Conservation (phyloP, 1,140 invertebrate genomes). For the Lamellibrachia luymesi region DNA sequence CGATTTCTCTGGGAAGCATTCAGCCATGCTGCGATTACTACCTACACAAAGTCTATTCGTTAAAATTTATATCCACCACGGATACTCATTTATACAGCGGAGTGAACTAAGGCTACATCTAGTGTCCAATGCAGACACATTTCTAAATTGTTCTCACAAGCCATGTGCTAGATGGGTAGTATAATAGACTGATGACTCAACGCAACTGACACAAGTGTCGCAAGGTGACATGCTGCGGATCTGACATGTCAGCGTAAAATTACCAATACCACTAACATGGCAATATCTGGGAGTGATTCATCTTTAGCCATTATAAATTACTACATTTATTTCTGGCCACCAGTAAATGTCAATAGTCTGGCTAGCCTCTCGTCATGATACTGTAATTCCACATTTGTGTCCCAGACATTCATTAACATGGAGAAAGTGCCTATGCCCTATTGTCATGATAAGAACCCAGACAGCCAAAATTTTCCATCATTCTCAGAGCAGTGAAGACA, state of each 20-base stretch:
- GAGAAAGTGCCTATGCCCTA: neutral
- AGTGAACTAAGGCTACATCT: neutral
- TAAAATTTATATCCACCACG: too few species aligned
- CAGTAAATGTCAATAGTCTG: too few species aligned
- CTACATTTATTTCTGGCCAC: too few species aligned
- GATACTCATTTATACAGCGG: neutral
- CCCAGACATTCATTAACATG: neutral
- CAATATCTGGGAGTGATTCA: neutral
- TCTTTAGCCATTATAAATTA: neutral
- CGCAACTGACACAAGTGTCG: too few species aligned
- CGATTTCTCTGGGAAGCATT: too few species aligned
- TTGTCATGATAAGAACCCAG: neutral
- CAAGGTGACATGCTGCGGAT: neutral
- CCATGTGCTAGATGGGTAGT: neutral
- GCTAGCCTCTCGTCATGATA: neutral
- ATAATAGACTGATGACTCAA: too few species aligned
- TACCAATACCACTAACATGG: neutral
- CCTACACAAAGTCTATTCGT: too few species aligned
- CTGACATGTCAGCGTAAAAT: neutral
- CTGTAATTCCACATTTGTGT: neutral
- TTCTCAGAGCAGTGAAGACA: neutral
- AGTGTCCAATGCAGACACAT: neutral
- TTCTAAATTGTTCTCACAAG: neutral
- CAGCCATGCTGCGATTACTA: too few species aligned
- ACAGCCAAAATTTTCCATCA: neutral